Evolutionary conservation across 2,797 vertebrate species (phyloP).

Genomic region (Coluber constrictor): DNA sequence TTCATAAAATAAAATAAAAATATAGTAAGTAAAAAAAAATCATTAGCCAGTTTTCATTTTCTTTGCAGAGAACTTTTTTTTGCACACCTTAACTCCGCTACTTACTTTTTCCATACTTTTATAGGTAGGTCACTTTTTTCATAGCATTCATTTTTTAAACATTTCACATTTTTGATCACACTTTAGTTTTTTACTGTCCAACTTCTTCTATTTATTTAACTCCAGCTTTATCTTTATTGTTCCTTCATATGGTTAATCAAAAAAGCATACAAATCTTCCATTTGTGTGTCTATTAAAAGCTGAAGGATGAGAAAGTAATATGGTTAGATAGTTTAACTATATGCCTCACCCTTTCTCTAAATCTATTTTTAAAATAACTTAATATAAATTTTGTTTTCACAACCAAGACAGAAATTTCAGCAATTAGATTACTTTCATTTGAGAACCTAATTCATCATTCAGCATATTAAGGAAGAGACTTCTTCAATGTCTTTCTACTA

Average conservation of each 20-base stretch:
- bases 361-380: not conserved
- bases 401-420: not conserved
- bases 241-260: not conserved
- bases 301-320: not conserved
- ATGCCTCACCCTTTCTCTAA: not conserved
- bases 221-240: not conserved
- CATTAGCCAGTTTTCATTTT: not conserved
- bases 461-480: not conserved
- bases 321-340: not conserved
- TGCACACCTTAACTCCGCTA: not conserved
- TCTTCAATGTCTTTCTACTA: not conserved
- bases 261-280: not conserved
- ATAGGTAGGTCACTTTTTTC: not conserved
- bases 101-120: not conserved
- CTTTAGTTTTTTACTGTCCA: not conserved
- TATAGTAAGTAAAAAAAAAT: not conserved
- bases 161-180: not conserved
- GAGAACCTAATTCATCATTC: not conserved
- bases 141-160: not conserved
- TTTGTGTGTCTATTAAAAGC: not conserved
- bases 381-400: not conserved
- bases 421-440: not conserved
- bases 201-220: not conserved
- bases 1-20: not conserved
- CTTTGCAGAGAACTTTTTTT: not conserved